Evolutionary conservation across 1,140 invertebrate species (phyloP), one percentile per base, ranked within the genome.

Genomic region (Drosophila pruinosa): DNA sequence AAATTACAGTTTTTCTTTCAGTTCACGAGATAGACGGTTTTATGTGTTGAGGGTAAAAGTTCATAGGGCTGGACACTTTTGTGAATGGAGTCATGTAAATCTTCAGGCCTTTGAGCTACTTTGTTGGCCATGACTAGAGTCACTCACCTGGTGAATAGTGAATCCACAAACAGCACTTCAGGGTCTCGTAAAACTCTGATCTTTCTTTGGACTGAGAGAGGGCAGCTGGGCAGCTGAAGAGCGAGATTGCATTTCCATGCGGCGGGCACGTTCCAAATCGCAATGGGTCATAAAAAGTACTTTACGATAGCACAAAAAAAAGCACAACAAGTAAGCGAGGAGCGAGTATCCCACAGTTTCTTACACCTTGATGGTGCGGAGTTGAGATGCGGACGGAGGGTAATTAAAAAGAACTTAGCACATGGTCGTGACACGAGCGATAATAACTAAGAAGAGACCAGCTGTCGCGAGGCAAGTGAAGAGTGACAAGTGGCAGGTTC

Each of bases 381-480:
- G 10, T 14, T 6, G 10, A 3, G 24, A 28, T 6, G 0, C 3
- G 12, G 12, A 19, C 7, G 4, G 38, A n/a, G 17, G 26, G 28
- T 74, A 85, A 85, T 85, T 85, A 85, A 85, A 81, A 88, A 70
- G 53, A 85, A 88, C 73, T 85, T 85, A 85, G 63, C 81, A 85
- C 81, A 77, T 68, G 82, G 48, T 24, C 48, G 69, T 22, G 43
- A 62, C 78, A 73, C 39, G 39, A 75, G 57, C 54, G 53, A 47
- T 43, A 56, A 62, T 26, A 69, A 48, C 52, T 4, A 21, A 15
- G 8, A 43, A 36, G 21, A 21, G 47, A n/a, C 12, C 22, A 61
- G 24, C 28, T 31, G 34, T 15, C 38, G 38, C 41, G 36, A 38
- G 62, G 19, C 45, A 56, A 48, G 52, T 28, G 15, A 14, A 3